phyloP scores from a whole-genome alignment of 2,113 vertebrate genomes.

The Furnarius figulus region DNA sequence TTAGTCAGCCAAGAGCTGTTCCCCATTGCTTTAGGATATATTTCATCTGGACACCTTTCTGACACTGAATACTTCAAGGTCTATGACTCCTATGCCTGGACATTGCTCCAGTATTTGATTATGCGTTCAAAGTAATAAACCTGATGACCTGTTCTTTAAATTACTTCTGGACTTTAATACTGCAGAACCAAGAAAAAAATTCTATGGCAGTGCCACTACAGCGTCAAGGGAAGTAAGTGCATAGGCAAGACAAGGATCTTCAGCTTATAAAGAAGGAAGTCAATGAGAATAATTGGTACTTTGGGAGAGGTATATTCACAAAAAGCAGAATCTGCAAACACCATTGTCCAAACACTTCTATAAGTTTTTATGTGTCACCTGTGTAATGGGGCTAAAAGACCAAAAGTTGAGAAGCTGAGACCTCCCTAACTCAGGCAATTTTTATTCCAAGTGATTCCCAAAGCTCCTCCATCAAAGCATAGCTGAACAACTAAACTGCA shows the following conservation, averaged over 20 bases:
- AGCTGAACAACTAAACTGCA: not conserved
- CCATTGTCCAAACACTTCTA: fast-evolving
- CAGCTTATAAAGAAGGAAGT: not conserved
- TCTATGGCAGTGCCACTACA: not conserved
- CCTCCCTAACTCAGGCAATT: not conserved
- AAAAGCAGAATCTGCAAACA: not conserved
- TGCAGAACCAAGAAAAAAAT: not conserved
- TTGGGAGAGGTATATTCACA: not conserved
- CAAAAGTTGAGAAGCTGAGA: not conserved
- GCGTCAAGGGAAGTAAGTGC: not conserved
- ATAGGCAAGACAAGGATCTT: not conserved
- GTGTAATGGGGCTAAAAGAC: not conserved
- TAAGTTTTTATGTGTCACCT: not conserved
- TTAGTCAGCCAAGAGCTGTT: not conserved
- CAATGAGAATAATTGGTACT: not conserved
- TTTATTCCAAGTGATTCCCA: not conserved
- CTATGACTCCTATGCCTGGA: not conserved
- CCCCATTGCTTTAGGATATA: not conserved
- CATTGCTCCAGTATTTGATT: not conserved
- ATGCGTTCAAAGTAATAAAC: not conserved
- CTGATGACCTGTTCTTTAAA: not conserved
- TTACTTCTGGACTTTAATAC: not conserved
- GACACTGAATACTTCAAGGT: not conserved
- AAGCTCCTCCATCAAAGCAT: not conserved
- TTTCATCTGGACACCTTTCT: not conserved